Base-by-base conservation (phyloP, 2,888 invertebrate species). In the Gymnosoma rotundatum region DNA sequence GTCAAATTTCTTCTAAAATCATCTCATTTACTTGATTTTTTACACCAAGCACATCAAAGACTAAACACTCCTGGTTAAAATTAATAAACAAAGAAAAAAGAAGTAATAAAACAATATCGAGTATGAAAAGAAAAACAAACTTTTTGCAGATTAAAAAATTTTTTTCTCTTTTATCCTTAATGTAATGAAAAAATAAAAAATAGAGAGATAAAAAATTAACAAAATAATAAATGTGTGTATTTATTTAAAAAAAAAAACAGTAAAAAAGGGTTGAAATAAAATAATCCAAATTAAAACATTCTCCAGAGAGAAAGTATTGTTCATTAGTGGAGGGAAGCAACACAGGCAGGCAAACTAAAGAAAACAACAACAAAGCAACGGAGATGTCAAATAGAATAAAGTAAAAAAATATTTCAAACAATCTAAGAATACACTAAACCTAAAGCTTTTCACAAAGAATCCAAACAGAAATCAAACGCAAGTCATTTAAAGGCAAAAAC, bases 191-290 rank as follows among this genome's bases (percentile, higher is more conserved):
- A 61, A 56, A 63, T 58, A 32, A 54, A 52, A 63, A 78, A 67
- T 1, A 1, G 25, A 76, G 67, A 70, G 50, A 58, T 18, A 38
- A 72, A 48, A 61, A 83, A 72, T 8, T 36, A 76, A 54, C 50
- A 69, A 67, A 73, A 66, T 32, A 58, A 72, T 36, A 14, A 50
- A 56, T 36, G 50, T 42, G 42, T 42, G 25, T 69, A 60, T 63
- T 38, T 58, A 73, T 42, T 38, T n/a, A n/a, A 25, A 25, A 25
- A 25, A 69, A 67, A 70, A 42, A 32, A 8, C 12, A 9, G 6
- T 32, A 38, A 58, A 72, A 81, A 84, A 81, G 81, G 84, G 84
- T 81, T 84, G 78, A 78, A 74, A 18, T 81, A 61, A 78, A 83
- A 63, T 80, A 73, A 42, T 32, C 12, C 4, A 74, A 45, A 52